These are phyloP conservation scores for Archivesica marissinica DNA, from an alignment of 1,140 invertebrate genomes.

Conservation along the genomic window DNA sequence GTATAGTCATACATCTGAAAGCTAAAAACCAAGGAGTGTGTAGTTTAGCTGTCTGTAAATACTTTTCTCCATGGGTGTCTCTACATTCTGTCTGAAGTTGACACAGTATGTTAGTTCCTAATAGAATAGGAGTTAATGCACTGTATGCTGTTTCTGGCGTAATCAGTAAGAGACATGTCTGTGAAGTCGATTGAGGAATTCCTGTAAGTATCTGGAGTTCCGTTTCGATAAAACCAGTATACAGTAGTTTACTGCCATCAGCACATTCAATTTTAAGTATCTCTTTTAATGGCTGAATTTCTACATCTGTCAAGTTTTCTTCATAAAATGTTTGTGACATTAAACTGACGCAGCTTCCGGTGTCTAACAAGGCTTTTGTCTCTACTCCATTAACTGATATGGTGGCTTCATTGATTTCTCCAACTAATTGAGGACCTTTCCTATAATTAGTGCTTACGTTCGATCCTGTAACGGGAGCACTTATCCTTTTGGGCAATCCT, in stretches of 20 bases:
- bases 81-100: too few species aligned
- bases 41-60: slow-evolving; percentile 39
- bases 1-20: slow-evolving; percentile 53
- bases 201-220: background rate
- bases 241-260: slow-evolving; percentile 12
- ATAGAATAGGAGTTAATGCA: too few species aligned
- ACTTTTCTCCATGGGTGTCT: slow-evolving; percentile 38
- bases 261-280: slow-evolving; percentile 57
- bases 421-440: slow-evolving; percentile 36
- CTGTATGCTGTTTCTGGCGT: too few species aligned
- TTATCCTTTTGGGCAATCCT: slow-evolving; percentile 15
- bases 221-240: slow-evolving; percentile 14
- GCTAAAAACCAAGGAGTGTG: slow-evolving; percentile 57
- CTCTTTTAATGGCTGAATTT: background rate
- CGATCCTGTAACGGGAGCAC: background rate
- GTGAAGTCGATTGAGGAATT: background rate
- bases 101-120: too few species aligned
- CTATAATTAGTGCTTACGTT: background rate
- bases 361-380: slow-evolving; percentile 50
- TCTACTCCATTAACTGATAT: slow-evolving; percentile 3
- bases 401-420: slow-evolving; percentile 28
- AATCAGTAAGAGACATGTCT: slow-evolving; percentile 48
- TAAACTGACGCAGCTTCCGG: slow-evolving; percentile 27
- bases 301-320: background rate
- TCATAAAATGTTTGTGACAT: slow-evolving; percentile 47